phyloP scores from a whole-genome alignment of 1,140 invertebrate genomes.

The Thaumatotibia leucotreta region DNA sequence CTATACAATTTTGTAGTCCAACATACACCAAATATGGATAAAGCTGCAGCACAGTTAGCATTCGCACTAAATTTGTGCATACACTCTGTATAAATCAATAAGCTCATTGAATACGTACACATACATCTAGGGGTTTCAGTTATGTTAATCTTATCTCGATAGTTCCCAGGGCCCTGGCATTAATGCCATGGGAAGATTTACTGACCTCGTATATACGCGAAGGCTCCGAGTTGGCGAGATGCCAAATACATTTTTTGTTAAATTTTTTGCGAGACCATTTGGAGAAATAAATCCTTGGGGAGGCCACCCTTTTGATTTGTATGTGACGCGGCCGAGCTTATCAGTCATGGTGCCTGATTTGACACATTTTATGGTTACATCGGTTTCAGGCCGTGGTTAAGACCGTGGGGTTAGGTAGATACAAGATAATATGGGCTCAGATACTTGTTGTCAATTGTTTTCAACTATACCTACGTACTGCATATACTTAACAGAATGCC shows the following conservation, averaged over 20 bases:
- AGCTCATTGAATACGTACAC: background rate
- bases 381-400: background rate
- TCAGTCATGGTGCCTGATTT: background rate
- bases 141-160: conserved; percentile 11
- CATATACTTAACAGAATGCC: too few relatives aligned
- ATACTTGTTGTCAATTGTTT: too few relatives aligned
- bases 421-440: too few relatives aligned
- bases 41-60: too few relatives aligned
- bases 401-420: too few relatives aligned
- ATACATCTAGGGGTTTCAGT: background rate
- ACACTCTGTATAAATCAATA: background rate
- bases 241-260: conserved; percentile 48
- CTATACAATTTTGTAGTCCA: too few relatives aligned
- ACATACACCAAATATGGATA: too few relatives aligned
- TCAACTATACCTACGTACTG: too few relatives aligned
- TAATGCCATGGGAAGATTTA: conserved; percentile 35
- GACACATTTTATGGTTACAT: background rate
- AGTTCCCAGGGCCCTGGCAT: conserved; percentile 7
- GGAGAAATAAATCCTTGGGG: conserved; percentile 40
- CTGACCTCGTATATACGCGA: conserved; percentile 29
- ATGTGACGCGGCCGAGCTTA: conserved; percentile 12
- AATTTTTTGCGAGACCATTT: conserved; percentile 31
- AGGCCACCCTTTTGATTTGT: conserved; percentile 23
- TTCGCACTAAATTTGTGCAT: too few relatives aligned
- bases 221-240: conserved; percentile 18